A percentile compares a stretch with the other conserved stretches of the same genome.
These are phyloP conservation scores for Poecile atricapillus DNA, from an alignment of 2,113 vertebrate genomes.

Conservation along the genomic window DNA sequence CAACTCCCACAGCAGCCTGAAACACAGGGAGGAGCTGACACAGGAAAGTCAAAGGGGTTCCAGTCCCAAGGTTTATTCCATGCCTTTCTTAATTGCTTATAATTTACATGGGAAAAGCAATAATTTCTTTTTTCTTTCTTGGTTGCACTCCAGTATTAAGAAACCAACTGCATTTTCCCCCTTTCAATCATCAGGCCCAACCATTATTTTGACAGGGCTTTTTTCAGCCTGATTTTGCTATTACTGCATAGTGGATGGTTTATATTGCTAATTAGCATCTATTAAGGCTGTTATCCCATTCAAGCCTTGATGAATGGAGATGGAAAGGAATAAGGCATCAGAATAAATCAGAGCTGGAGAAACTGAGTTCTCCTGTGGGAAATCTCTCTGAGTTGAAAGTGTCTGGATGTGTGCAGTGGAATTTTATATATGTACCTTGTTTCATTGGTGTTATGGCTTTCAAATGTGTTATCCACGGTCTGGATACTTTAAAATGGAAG, in stretches of 20 bases:
- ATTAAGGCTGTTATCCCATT: conserved; percentile 15
- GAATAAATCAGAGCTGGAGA: conserved; percentile 18
- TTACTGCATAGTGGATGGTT: conserved; percentile 8
- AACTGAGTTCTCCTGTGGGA: background rate
- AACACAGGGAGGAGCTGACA: background rate
- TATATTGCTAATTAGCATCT: conserved; percentile 27
- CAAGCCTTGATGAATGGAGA: conserved; percentile 23
- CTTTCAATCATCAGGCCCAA: background rate
- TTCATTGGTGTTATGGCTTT: background rate
- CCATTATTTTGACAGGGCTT: background rate
- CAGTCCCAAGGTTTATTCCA: background rate
- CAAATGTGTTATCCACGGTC: background rate
- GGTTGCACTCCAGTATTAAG: background rate
- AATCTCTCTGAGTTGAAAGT: background rate
- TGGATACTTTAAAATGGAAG: background rate
- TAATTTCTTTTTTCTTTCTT: conserved; percentile 39
- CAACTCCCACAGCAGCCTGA: background rate
- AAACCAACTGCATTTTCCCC: background rate
- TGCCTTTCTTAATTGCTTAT: background rate
- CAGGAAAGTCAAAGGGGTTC: background rate
- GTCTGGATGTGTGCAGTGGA: background rate
- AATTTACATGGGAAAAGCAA: conserved; percentile 4
- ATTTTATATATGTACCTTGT: background rate
- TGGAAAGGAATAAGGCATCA: background rate
- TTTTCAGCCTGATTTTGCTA: background rate